phyloP scores from a whole-genome alignment of 2,113 vertebrate species.

The Glaucomys volans region DNA sequence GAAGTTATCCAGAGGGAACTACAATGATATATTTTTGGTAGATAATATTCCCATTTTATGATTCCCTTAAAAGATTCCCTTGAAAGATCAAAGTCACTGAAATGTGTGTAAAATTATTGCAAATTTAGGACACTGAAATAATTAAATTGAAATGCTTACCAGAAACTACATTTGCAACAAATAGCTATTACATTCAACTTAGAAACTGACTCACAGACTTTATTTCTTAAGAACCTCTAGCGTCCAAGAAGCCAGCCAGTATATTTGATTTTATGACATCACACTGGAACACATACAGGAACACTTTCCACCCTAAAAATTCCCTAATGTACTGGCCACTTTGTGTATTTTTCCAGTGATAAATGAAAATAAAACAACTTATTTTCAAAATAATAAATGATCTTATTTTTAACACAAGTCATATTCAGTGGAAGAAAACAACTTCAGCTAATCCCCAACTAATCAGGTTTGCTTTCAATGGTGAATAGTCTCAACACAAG shows the following conservation, averaged over 20 bases:
- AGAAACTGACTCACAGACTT: conserved; percentile 72
- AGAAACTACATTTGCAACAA: conserved; percentile 61
- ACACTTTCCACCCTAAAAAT: conserved; percentile 76
- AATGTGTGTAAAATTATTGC: conserved; percentile 30
- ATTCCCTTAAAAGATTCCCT: conserved; percentile 49
- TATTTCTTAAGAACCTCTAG: conserved; percentile 46
- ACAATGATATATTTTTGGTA: conserved; percentile 1
- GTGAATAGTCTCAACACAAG: neutral
- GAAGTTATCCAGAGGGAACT: conserved; percentile 33
- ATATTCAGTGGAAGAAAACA: conserved; percentile 48
- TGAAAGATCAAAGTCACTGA: conserved; percentile 45
- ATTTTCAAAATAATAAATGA: conserved; percentile 68
- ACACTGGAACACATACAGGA: conserved; percentile 67
- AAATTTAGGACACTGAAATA: conserved; percentile 51
- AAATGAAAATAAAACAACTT: conserved; percentile 72
- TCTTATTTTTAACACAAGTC: conserved; percentile 56
- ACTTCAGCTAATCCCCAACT: neutral
- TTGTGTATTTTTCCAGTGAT: conserved; percentile 76
- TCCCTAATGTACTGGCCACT: conserved; percentile 64
- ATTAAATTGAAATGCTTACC: conserved; percentile 67
- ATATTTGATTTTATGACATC: conserved; percentile 78
- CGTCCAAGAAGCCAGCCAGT: conserved; percentile 71
- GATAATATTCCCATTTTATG: neutral
- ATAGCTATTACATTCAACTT: conserved; percentile 72
- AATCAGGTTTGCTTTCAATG: conserved; percentile 41